A percentile compares a stretch with the other conserved stretches of the same genome.
Evolutionary conservation across 2,888 invertebrate genomes (phyloP).

Genomic region (Diarsia brunnea): DNA sequence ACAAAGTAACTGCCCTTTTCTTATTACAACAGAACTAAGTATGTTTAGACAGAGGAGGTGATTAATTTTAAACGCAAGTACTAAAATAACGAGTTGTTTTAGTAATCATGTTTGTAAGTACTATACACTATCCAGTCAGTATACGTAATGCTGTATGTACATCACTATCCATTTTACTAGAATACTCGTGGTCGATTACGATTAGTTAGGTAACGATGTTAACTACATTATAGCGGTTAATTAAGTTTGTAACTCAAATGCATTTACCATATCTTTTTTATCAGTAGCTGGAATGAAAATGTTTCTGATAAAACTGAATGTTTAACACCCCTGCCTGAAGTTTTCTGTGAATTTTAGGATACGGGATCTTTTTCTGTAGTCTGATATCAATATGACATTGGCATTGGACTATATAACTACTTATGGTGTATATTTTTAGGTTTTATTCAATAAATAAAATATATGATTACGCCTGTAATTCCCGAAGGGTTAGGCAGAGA

Average conservation of each 20-base stretch:
- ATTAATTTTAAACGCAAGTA: constrained; percentile 31
- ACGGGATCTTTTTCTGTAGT: background rate
- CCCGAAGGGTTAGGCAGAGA: too few species aligned
- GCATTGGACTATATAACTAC: constrained; percentile 7
- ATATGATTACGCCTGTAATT: too few species aligned
- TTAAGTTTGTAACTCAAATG: constrained; percentile 38
- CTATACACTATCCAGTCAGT: constrained; percentile 11
- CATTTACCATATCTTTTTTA: constrained; percentile 41
- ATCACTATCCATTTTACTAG: constrained; percentile 63
- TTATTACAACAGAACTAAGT: constrained; percentile 8
- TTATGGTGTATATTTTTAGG: too few species aligned
- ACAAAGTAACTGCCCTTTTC: constrained; percentile 12
- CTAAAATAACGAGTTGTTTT: constrained; percentile 28
- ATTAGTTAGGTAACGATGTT: constrained; percentile 62
- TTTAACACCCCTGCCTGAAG: constrained; percentile 32
- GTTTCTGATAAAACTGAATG: constrained; percentile 16
- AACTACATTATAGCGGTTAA: constrained; percentile 31
- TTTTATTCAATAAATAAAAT: too few species aligned
- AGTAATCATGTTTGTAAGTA: constrained; percentile 1
- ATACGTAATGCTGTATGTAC: constrained; percentile 38
- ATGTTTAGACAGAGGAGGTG: constrained; percentile 25
- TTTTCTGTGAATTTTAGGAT: constrained; percentile 18
- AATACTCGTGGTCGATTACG: constrained; percentile 60
- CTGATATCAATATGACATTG: constrained; percentile 6
- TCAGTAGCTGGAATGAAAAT: constrained; percentile 25